Evolutionary conservation across 2,797 vertebrate species (phyloP).

Genomic region (Gephyroberyx darwinii): DNA sequence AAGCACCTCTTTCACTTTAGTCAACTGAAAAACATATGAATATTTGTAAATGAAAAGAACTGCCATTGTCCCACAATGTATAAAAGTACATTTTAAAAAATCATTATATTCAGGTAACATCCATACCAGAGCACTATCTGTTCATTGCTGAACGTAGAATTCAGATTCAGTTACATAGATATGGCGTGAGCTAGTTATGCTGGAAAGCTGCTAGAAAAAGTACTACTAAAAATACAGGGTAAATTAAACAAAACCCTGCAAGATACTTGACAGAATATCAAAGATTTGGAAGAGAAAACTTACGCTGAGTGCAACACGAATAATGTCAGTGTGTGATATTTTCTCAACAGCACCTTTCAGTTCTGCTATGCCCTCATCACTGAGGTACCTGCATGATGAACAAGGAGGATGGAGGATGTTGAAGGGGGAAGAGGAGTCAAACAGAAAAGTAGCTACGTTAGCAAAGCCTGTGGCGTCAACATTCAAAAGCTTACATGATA

Average conservation of each 20-base stretch:
- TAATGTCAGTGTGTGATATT: conserved; percentile 85
- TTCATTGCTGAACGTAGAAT: not conserved
- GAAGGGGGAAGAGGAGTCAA: not conserved
- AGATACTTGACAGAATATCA: not conserved
- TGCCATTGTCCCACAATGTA: too few relatives aligned
- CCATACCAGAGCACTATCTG: too few relatives aligned
- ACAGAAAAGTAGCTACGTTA: not conserved
- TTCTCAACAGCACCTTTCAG: conserved; percentile 89
- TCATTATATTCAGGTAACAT: too few relatives aligned
- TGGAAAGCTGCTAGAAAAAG: not conserved
- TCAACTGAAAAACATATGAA: too few relatives aligned
- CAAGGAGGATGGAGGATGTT: conserved; percentile 11
- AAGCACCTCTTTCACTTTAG: too few relatives aligned
- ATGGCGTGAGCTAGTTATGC: not conserved
- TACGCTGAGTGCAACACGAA: conserved; percentile 94
- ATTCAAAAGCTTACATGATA: not conserved
- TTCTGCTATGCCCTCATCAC: conserved; percentile 92
- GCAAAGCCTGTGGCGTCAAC: not conserved
- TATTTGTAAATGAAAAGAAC: too few relatives aligned
- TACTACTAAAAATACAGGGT: not conserved
- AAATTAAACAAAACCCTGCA: not conserved
- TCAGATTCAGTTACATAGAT: not conserved
- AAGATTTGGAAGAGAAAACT: conserved; percentile 68
- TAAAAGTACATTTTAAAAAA: too few relatives aligned
- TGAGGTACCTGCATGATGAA: conserved; percentile 87